Conservation (phyloP, 1,140 invertebrate genomes). For the Agraylea sexmaculata region DNA sequence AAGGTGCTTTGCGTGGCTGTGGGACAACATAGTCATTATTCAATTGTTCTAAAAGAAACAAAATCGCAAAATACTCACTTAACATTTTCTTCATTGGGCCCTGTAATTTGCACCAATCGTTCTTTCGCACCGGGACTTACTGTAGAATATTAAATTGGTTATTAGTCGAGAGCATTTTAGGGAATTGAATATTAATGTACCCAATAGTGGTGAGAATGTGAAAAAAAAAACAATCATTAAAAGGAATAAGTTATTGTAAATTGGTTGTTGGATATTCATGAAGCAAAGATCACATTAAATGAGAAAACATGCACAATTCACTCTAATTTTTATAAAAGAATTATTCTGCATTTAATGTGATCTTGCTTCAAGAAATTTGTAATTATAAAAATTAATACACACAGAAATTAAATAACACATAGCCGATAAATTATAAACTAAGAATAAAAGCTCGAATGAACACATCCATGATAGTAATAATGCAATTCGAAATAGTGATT, state of each 20-base stretch:
- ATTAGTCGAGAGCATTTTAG: too few relatives aligned
- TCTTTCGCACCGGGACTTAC: constrained; percentile 85
- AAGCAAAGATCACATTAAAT: neutral
- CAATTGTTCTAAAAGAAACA: constrained; percentile 3
- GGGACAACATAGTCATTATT: constrained; percentile 14
- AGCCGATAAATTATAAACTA: neutral
- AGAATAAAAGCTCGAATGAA: neutral
- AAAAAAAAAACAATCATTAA: too few relatives aligned
- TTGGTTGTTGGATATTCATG: neutral
- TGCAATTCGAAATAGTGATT: too few relatives aligned
- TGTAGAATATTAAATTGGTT: constrained; percentile 37
- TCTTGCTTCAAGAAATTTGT: too few relatives aligned
- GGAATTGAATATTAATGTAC: too few relatives aligned
- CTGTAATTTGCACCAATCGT: constrained; percentile 84
- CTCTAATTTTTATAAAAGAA: neutral
- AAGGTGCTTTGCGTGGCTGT: constrained; percentile 75
- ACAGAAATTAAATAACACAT: too few relatives aligned
- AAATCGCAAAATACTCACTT: constrained; percentile 49
- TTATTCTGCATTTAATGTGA: too few relatives aligned
- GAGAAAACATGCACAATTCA: neutral
- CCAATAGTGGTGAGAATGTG: too few relatives aligned
- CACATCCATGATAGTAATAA: neutral
- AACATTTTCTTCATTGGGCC: constrained; percentile 82
- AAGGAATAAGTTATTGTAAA: neutral
- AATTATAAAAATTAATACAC: constrained; percentile 4